Evolutionary conservation across 1,140 invertebrate species (phyloP).

Genomic region (Drosophila ercepeae): DNA sequence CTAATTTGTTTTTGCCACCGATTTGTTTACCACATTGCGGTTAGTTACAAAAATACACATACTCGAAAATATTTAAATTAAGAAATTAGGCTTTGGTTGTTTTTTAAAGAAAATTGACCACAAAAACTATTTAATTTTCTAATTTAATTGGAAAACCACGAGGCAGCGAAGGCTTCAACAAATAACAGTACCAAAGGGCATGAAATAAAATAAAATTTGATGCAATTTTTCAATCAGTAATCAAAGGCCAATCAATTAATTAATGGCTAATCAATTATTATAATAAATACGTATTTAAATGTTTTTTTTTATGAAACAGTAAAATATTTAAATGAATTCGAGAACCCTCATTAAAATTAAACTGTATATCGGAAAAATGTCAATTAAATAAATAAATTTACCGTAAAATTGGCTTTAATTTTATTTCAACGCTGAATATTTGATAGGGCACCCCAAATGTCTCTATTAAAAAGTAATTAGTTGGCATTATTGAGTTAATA

Average conservation of each 20-base stretch:
- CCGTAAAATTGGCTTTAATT: not conserved
- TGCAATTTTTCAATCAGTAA: not conserved
- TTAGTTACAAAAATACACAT: not conserved
- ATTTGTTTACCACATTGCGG: constrained; percentile 22
- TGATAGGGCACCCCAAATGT: not conserved
- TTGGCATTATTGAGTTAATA: not conserved
- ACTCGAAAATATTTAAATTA: not conserved
- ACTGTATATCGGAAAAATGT: no score
- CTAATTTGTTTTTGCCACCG: constrained; percentile 24
- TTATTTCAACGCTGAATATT: not conserved
- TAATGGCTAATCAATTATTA: no score
- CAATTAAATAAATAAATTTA: not conserved
- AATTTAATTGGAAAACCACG: not conserved
- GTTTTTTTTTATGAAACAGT: no score
- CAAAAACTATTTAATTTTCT: not conserved
- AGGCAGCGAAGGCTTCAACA: no score
- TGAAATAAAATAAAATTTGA: no score
- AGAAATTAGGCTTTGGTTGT: not conserved
- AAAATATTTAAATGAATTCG: no score
- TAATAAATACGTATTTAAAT: no score
- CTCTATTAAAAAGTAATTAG: not conserved
- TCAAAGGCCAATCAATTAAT: no score
- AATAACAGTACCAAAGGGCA: no score
- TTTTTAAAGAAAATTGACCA: not conserved
- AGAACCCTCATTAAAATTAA: no score